phyloP scores from a whole-genome alignment of 2,113 vertebrate genomes.

The Todiramphus chloris region DNA sequence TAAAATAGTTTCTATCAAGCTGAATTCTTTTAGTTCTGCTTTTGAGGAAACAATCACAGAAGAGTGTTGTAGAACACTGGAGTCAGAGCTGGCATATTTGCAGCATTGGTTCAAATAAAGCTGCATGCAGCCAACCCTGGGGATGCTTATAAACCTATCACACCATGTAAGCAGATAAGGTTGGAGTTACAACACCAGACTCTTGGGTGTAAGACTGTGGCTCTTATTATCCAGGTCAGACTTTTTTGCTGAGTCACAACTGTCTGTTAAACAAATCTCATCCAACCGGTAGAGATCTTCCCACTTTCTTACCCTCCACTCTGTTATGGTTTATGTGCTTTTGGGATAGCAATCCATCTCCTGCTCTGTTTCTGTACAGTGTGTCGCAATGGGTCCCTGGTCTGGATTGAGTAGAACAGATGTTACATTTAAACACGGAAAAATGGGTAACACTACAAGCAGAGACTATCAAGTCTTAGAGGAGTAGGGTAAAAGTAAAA shows the following conservation, averaged over 20 bases:
- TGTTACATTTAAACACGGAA: background rate
- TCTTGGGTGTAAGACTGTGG: background rate
- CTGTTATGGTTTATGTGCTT: background rate
- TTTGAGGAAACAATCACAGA: conserved; percentile 54
- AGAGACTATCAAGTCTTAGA: background rate
- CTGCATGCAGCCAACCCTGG: background rate
- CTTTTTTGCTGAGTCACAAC: background rate
- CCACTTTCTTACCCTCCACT: background rate
- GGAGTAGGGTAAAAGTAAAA: background rate
- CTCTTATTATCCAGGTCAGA: background rate
- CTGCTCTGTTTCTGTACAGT: background rate
- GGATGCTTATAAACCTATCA: background rate
- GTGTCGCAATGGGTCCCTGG: background rate
- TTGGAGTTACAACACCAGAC: background rate
- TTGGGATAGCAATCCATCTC: background rate
- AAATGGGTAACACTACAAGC: background rate
- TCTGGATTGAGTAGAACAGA: background rate
- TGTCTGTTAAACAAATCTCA: background rate
- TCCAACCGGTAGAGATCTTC: background rate
- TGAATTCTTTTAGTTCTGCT: conserved; percentile 48
- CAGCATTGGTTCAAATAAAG: background rate
- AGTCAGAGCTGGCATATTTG: background rate
- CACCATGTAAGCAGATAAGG: background rate
- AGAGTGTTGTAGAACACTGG: background rate
- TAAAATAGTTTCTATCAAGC: conserved; percentile 42